These are phyloP conservation scores for Gonatopus flavifemur DNA, from an alignment of 1,140 invertebrate species.

Conservation along the genomic window DNA sequence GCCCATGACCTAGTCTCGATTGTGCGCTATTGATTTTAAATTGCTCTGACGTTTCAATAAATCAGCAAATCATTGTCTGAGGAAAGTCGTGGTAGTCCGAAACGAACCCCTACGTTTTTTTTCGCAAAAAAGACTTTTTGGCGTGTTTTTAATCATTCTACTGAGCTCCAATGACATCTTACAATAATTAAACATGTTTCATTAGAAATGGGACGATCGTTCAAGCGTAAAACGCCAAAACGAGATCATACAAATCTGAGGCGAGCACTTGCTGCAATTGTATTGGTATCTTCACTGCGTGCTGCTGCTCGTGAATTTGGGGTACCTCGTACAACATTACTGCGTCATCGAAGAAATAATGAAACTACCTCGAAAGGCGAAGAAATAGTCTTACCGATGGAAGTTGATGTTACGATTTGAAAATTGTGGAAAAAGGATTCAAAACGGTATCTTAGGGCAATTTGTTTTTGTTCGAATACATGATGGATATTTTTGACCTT, in stretches of 20 bases:
- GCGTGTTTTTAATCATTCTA: not conserved
- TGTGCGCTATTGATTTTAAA: not conserved
- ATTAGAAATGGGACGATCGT: not conserved
- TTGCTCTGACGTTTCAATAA: not conserved
- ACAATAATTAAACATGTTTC: not conserved
- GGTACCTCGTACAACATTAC: slow-evolving; percentile 6
- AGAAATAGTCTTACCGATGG: not conserved
- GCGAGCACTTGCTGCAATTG: not conserved
- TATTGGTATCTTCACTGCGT: not conserved
- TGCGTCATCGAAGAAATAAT: slow-evolving; percentile 7
- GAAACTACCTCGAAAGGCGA: not conserved
- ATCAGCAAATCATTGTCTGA: not conserved
- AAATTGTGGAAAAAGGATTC: not conserved
- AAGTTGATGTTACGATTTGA: not conserved
- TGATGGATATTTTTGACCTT: too few species aligned
- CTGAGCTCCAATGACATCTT: not conserved
- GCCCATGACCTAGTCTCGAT: not conserved
- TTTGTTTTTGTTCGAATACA: too few species aligned
- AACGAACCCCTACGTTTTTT: not conserved
- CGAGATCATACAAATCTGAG: not conserved
- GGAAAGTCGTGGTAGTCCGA: not conserved
- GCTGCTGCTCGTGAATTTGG: slow-evolving; percentile 1
- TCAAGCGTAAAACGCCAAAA: slow-evolving; percentile 1
- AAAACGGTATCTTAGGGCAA: too few species aligned
- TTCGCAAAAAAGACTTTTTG: not conserved